Percentiles rank a stretch among this genome's conserved stretches.
Evolutionary conservation across 35 echinoderm and acorn worm genomes (phyloP).

Genomic region (Hemicentrotus pulcherrimus): DNA sequence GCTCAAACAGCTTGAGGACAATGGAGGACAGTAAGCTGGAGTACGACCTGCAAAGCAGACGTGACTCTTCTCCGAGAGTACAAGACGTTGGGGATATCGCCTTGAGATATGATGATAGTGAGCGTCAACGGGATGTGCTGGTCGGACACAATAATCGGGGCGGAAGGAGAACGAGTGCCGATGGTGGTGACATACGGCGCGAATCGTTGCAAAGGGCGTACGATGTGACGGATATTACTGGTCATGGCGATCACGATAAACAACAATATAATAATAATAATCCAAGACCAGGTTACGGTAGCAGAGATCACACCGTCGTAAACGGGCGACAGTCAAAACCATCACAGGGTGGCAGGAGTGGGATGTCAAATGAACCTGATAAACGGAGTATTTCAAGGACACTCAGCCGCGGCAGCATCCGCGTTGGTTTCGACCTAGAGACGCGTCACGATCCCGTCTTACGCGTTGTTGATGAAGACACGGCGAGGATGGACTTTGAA

Average conservation of each 20-base stretch:
- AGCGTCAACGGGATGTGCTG: not conserved
- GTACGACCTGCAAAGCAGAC: not conserved
- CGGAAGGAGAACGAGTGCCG: not conserved
- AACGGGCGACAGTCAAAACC: not conserved
- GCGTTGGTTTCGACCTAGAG: constrained; percentile 7
- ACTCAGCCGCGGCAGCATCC: constrained; percentile 26
- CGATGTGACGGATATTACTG: not conserved
- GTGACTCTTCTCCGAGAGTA: not conserved
- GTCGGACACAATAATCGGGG: not conserved
- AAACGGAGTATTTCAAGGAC: not conserved
- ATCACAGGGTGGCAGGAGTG: constrained; percentile 9
- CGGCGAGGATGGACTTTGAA: not conserved
- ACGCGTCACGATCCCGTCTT: constrained; percentile 6
- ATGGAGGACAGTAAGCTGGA: not conserved
- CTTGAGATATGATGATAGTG: not conserved
- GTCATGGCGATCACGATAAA: not conserved
- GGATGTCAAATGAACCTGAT: not conserved
- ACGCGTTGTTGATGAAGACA: not conserved
- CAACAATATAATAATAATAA: not conserved
- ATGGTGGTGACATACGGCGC: not conserved
- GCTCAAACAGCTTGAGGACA: not conserved
- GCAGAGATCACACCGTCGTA: not conserved
- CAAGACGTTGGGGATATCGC: not conserved
- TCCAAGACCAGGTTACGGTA: not conserved
- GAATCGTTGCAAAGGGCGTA: constrained; percentile 25